Evolutionary conservation across 1,140 invertebrate genomes (phyloP).

Genomic region (Eumaeus atala): DNA sequence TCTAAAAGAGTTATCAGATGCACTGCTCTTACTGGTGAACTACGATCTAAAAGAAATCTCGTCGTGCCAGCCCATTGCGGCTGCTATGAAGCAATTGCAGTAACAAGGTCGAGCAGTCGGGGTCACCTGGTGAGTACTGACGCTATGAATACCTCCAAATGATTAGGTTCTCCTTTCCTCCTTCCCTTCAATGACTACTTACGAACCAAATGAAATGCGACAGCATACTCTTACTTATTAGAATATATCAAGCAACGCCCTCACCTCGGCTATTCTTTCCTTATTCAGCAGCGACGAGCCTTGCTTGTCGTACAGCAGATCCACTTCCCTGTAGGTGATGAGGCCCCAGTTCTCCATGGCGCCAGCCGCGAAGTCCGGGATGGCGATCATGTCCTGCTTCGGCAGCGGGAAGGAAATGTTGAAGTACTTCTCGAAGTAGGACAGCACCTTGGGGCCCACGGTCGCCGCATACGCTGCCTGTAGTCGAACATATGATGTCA

Average conservation of each 20-base stretch:
- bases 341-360: constrained; percentile 89
- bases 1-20: too few species aligned
- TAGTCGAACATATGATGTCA: constrained; percentile 37
- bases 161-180: too few species aligned
- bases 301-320: constrained; percentile 81
- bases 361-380: constrained; percentile 83
- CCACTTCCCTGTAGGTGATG: constrained; percentile 78
- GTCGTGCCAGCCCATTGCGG: too few species aligned
- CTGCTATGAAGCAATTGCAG: too few species aligned
- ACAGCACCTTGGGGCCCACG: constrained; percentile 83
- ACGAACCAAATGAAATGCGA: neutral
- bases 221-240: neutral
- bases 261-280: constrained; percentile 77
- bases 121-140: too few species aligned
- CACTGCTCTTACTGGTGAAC: too few species aligned
- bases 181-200: too few species aligned
- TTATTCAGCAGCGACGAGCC: constrained; percentile 78
- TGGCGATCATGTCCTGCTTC: constrained; percentile 81
- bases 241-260: too few species aligned
- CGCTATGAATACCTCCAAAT: too few species aligned
- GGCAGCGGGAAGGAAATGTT: constrained; percentile 67
- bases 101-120: too few species aligned
- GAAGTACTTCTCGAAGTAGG: constrained; percentile 78
- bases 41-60: too few species aligned
- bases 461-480: constrained; percentile 75